Conservation (phyloP, 2,113 vertebrate species). For the Desmodus rotundus region DNA sequence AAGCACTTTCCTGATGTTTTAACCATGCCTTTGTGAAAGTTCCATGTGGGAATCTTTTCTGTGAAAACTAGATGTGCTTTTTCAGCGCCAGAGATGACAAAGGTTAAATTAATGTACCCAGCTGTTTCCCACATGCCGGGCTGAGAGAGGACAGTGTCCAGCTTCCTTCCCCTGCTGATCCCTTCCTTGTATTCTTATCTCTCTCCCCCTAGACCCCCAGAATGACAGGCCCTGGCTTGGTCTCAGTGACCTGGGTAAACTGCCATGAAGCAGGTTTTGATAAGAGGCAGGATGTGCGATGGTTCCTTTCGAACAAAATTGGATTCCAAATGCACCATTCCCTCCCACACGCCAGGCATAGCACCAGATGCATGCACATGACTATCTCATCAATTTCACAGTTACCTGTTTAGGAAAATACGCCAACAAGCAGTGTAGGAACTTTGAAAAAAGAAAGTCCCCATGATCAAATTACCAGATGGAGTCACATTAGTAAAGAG, state of each 20-base stretch:
- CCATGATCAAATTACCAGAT: not conserved
- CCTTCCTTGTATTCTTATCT: constrained; percentile 59
- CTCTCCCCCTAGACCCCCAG: not conserved
- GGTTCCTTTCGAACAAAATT: constrained; percentile 24
- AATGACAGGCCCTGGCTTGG: constrained; percentile 34
- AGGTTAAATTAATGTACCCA: constrained; percentile 57
- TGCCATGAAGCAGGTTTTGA: constrained; percentile 35
- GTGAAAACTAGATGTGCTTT: constrained; percentile 46
- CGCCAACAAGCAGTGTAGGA: not conserved
- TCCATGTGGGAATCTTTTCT: constrained; percentile 35
- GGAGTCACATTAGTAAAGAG: not conserved
- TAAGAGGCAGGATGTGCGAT: constrained; percentile 61
- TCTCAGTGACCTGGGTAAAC: constrained; percentile 15
- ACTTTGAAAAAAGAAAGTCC: not conserved
- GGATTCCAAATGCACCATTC: not conserved
- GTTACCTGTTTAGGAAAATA: not conserved
- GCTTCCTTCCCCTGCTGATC: constrained; percentile 57
- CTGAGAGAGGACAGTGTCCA: constrained; percentile 1
- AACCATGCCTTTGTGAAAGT: not conserved
- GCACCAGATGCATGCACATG: not conserved
- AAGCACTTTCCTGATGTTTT: constrained; percentile 1
- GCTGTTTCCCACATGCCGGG: constrained; percentile 69
- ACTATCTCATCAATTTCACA: not conserved
- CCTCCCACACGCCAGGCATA: not conserved
- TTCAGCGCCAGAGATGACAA: constrained; percentile 62